These are phyloP conservation scores for Lampropteryx suffumata DNA, from an alignment of 2,888 invertebrate genomes.

Conservation along the genomic window DNA sequence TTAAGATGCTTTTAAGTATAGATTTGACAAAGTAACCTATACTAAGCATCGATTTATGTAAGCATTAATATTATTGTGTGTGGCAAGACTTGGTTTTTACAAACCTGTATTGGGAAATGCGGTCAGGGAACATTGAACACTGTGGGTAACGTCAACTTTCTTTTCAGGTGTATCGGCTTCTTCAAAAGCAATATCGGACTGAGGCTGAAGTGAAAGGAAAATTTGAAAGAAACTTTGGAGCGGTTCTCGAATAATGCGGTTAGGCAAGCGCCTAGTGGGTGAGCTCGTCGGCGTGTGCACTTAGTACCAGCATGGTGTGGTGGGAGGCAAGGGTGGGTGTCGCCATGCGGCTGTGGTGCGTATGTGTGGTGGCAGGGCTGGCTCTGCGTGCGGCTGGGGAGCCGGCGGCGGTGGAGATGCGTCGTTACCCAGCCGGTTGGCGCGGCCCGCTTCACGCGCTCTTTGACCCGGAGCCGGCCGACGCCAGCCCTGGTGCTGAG, in stretches of 20 bases:
- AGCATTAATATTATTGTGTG: too few species aligned
- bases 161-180: constrained; percentile 21
- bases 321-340: constrained; percentile 55
- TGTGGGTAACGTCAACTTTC: not conserved
- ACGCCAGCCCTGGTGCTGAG: too few species aligned
- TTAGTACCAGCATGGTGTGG: constrained; percentile 70
- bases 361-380: constrained; percentile 71
- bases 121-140: too few species aligned
- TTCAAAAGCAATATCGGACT: not conserved
- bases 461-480: constrained; percentile 67
- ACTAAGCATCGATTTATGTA: too few species aligned
- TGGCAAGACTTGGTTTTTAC: too few species aligned
- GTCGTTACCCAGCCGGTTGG: constrained; percentile 62
- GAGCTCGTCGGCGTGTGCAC: constrained; percentile 63
- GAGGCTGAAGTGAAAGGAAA: constrained; percentile 18
- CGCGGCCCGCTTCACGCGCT: constrained; percentile 62
- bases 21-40: too few species aligned
- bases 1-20: too few species aligned
- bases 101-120: too few species aligned
- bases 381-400: constrained; percentile 66
- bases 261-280: constrained; percentile 68
- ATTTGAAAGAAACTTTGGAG: constrained; percentile 34
- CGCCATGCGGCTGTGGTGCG: constrained; percentile 74
- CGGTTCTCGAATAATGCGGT: constrained; percentile 68
- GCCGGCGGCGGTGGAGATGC: constrained; percentile 56